Percentiles rank a stretch among this genome's conserved stretches.
These are phyloP conservation scores for Ploceus nigricollis DNA, from an alignment of 2,113 vertebrate species.

Conservation along the genomic window DNA sequence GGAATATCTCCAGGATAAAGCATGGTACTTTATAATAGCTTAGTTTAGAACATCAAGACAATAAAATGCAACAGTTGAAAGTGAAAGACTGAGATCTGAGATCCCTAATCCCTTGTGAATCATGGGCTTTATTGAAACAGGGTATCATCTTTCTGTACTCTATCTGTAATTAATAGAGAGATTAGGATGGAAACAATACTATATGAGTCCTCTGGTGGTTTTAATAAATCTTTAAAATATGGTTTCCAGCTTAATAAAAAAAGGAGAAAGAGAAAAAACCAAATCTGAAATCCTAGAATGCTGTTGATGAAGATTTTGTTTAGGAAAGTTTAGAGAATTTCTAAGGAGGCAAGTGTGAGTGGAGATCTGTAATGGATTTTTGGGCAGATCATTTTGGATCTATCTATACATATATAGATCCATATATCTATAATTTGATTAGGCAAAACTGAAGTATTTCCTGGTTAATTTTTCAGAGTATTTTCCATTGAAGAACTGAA, in stretches of 20 bases:
- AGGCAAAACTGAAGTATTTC: not conserved
- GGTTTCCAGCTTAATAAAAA: not conserved
- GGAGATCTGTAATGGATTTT: not conserved
- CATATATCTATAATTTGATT: not conserved
- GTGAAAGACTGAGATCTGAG: not conserved
- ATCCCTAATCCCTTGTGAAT: not conserved
- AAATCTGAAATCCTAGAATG: not conserved
- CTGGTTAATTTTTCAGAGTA: not conserved
- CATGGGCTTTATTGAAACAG: not conserved
- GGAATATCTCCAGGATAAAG: not conserved
- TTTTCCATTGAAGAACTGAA: not conserved
- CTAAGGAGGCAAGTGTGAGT: not conserved
- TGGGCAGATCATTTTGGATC: not conserved
- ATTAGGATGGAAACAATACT: not conserved
- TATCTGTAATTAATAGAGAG: not conserved
- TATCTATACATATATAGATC: not conserved
- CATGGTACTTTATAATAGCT: not conserved
- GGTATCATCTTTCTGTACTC: not conserved
- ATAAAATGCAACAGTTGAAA: not conserved
- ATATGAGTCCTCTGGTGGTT: not conserved
- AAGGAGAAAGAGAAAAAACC: accelerated
- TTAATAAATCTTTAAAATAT: not conserved
- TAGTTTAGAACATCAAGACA: not conserved
- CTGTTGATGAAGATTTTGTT: not conserved
- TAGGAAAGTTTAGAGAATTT: not conserved